These are phyloP conservation scores for Pseudoatta argentina DNA, from an alignment of 1,140 invertebrate species.

Conservation along the genomic window DNA sequence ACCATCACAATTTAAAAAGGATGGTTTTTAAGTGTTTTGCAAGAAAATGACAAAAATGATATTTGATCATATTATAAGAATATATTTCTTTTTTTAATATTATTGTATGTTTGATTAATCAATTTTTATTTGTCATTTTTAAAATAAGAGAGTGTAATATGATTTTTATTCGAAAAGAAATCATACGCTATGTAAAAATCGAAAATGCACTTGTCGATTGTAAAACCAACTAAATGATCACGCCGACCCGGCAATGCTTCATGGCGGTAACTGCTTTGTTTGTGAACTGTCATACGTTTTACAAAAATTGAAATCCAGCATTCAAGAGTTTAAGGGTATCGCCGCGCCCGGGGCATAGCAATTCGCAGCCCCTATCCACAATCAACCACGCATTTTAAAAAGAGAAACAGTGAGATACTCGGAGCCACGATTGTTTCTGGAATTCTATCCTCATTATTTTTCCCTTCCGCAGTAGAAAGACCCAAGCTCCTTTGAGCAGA, in stretches of 20 bases:
- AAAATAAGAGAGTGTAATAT: background rate
- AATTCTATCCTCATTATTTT: conserved; percentile 66
- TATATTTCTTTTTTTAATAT: too few relatives aligned
- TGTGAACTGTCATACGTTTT: conserved; percentile 3
- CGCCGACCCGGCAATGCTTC: background rate
- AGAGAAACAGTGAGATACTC: conserved; percentile 21
- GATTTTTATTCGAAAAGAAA: background rate
- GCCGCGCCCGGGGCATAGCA: background rate
- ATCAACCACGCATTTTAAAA: conserved; percentile 8
- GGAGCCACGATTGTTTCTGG: conserved; percentile 39
- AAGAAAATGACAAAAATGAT: too few relatives aligned
- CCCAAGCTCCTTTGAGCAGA: conserved; percentile 20
- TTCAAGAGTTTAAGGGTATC: conserved; percentile 47
- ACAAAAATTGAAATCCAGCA: conserved; percentile 49
- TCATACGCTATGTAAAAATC: background rate
- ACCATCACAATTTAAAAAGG: too few relatives aligned
- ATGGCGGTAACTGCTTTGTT: conserved; percentile 16
- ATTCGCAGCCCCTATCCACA: background rate
- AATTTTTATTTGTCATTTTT: background rate
- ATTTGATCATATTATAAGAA: too few relatives aligned
- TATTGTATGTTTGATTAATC: too few relatives aligned
- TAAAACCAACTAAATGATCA: conserved; percentile 1
- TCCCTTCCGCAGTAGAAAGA: conserved; percentile 8
- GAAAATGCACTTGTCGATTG: background rate
- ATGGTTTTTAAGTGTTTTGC: too few relatives aligned